phyloP scores from a whole-genome alignment of 2,113 vertebrate species.

The Ochotona curzoniae region DNA sequence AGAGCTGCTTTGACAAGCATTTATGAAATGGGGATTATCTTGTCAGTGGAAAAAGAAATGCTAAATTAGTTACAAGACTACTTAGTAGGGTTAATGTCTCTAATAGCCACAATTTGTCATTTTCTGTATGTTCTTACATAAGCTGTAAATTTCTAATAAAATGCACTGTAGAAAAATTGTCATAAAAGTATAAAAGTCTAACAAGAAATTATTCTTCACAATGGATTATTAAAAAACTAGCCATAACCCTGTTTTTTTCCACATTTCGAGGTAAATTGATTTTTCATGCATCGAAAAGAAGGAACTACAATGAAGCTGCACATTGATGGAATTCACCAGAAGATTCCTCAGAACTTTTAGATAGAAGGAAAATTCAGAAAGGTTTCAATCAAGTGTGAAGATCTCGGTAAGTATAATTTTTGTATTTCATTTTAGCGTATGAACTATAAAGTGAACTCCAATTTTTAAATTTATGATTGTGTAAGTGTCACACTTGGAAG shows the following conservation, averaged over 20 bases:
- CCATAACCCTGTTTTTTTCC: neutral
- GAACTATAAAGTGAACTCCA: neutral
- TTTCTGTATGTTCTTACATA: neutral
- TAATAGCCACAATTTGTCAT: neutral
- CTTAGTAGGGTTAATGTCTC: constrained; percentile 36
- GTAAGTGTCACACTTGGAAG: neutral
- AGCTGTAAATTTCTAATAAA: neutral
- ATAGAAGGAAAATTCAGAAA: neutral
- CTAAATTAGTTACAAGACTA: neutral
- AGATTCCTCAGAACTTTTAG: neutral
- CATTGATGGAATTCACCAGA: neutral
- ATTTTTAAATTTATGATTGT: neutral
- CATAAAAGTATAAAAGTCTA: neutral
- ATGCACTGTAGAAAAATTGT: neutral
- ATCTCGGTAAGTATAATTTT: neutral
- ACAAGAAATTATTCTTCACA: neutral
- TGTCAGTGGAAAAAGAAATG: neutral
- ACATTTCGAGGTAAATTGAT: constrained; percentile 1
- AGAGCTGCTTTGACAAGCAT: constrained; percentile 12
- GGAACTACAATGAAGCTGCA: neutral
- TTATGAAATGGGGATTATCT: constrained; percentile 26
- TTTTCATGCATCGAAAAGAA: neutral
- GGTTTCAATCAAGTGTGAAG: neutral
- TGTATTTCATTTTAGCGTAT: constrained; percentile 1
- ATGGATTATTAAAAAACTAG: neutral